A percentile compares a stretch with the other conserved stretches of the same genome.
phyloP scores from a whole-genome alignment of 1,140 invertebrate species.

The Stegodyphus mimosarum region DNA sequence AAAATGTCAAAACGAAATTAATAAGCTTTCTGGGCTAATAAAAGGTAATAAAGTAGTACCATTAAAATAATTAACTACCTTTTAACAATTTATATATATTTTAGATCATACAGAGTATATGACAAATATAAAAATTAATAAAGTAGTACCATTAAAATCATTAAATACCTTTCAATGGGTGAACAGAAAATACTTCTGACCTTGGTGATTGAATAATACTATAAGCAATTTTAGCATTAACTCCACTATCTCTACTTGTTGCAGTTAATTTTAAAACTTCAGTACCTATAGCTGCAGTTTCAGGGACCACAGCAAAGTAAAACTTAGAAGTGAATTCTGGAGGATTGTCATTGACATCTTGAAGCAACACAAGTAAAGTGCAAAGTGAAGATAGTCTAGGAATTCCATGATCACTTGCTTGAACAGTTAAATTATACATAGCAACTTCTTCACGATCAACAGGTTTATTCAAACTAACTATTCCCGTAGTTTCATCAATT shows the following conservation, averaged over 20 bases:
- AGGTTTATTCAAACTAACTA: conserved; percentile 82
- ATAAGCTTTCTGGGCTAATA: no score
- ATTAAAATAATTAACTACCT: no score
- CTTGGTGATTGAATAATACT: conserved; percentile 81
- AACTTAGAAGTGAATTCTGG: conserved; percentile 86
- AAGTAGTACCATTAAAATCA: no score
- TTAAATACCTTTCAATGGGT: conserved; percentile 76
- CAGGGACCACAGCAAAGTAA: conserved; percentile 80
- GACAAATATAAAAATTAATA: no score
- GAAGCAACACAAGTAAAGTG: conserved; percentile 75
- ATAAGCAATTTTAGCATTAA: conserved; percentile 85
- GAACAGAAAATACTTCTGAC: conserved; percentile 84
- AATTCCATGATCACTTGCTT: conserved; percentile 81
- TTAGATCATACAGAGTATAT: no score
- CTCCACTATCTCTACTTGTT: conserved; percentile 83
- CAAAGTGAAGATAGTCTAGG: conserved; percentile 76
- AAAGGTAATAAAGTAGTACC: no score
- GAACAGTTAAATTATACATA: conserved; percentile 85
- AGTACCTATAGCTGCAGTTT: conserved; percentile 77
- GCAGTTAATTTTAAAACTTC: conserved; percentile 85
- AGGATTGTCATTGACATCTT: conserved; percentile 93
- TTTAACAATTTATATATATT: no score
- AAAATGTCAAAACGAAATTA: no score
- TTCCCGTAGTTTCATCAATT: conserved; percentile 82
- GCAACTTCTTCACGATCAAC: conserved; percentile 88